Conservation (phyloP, 1,140 invertebrate species). For the Zaprionus taronus region DNA sequence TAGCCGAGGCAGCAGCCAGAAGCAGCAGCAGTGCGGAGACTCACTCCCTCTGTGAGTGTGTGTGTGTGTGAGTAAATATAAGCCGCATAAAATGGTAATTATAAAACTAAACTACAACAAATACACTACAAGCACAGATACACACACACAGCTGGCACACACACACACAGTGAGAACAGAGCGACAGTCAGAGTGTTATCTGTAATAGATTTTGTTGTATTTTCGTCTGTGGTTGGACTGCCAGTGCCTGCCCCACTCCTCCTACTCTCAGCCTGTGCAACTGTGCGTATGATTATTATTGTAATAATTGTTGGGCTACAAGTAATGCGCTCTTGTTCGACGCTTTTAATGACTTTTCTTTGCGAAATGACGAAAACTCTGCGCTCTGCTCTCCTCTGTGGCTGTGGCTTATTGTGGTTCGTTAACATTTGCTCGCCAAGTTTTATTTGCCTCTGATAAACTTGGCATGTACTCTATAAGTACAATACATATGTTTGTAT, state of each 20-base stretch:
- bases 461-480: conserved; percentile 13
- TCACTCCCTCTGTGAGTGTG: background rate
- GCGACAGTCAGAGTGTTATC: conserved; percentile 38
- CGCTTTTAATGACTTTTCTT: conserved; percentile 71
- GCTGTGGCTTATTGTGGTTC: conserved; percentile 63
- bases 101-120: conserved; percentile 75
- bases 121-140: conserved; percentile 25
- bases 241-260: background rate
- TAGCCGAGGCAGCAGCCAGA: background rate
- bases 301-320: conserved; percentile 60
- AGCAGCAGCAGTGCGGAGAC: conserved; percentile 13
- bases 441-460: conserved; percentile 63
- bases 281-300: conserved; percentile 81
- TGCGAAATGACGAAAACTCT: conserved; percentile 47
- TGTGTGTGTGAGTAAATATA: conserved; percentile 63
- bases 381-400: conserved; percentile 38
- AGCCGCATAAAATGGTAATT: conserved; percentile 79
- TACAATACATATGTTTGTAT: background rate
- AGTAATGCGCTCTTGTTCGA: conserved; percentile 37
- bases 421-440: conserved; percentile 59
- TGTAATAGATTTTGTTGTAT: conserved; percentile 69
- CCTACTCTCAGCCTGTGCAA: conserved; percentile 37
- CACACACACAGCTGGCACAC: background rate
- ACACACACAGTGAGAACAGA: background rate
- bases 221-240: conserved; percentile 24